These are phyloP conservation scores for Apamea crenata DNA, from an alignment of 2,888 invertebrate genomes.

Conservation along the genomic window DNA sequence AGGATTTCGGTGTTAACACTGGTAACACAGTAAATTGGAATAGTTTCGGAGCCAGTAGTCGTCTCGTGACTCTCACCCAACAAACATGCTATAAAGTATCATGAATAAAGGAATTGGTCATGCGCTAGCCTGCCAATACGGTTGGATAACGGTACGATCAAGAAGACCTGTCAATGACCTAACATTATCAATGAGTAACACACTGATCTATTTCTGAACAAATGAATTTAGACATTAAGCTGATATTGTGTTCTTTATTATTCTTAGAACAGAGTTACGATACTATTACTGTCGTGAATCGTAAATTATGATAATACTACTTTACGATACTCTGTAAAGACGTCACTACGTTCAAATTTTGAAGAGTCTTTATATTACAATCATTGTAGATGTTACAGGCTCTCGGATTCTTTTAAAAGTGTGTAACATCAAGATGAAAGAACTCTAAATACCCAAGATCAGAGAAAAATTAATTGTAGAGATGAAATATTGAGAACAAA, in stretches of 20 bases:
- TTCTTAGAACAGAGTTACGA: slow-evolving; percentile 30
- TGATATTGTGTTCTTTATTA: slow-evolving; percentile 19
- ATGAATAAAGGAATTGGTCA: slow-evolving; percentile 18
- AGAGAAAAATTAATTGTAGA: slow-evolving; percentile 4
- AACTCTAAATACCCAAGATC: neutral
- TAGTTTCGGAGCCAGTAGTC: neutral
- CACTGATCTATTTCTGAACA: slow-evolving; percentile 41
- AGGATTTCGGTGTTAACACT: neutral
- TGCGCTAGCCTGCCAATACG: slow-evolving; percentile 23
- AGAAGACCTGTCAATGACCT: slow-evolving; percentile 46
- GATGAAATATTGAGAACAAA: slow-evolving; percentile 29
- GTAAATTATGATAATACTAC: slow-evolving; percentile 30
- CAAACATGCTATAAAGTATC: neutral
- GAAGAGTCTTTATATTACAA: slow-evolving; percentile 7
- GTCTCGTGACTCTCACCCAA: neutral
- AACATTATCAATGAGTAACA: slow-evolving; percentile 47
- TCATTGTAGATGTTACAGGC: neutral
- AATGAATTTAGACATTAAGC: slow-evolving; percentile 29
- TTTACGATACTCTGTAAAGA: slow-evolving; percentile 28
- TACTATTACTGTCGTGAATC: slow-evolving; percentile 14
- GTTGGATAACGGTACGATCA: slow-evolving; percentile 34
- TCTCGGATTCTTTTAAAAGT: neutral
- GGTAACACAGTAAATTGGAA: neutral
- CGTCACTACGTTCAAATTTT: slow-evolving; percentile 11
- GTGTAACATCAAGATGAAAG: slow-evolving; percentile 20